A percentile compares a stretch with the other conserved stretches of the same genome.
Evolutionary conservation across 1,140 invertebrate genomes (phyloP).

Genomic region (Aphelenchoides avenae): DNA sequence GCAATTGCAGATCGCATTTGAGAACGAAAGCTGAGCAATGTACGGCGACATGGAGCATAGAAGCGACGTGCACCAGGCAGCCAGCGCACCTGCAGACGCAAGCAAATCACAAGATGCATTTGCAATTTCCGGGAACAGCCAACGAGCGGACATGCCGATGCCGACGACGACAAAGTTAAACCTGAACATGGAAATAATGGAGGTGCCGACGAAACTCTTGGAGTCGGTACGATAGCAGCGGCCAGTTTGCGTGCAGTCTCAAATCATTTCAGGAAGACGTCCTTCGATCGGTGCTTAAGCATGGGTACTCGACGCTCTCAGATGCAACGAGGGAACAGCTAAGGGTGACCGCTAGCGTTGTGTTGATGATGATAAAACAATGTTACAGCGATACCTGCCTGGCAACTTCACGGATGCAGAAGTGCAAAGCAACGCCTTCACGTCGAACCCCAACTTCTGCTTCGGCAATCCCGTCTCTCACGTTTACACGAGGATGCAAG

Average conservation of each 20-base stretch:
- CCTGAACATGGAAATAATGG: constrained; percentile 25
- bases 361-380: constrained; percentile 10
- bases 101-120: no score
- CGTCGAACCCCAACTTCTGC: constrained; percentile 24
- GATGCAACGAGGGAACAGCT: constrained; percentile 21
- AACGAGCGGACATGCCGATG: not conserved
- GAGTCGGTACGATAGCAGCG: constrained; percentile 13
- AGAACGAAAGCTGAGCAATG: no score
- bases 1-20: no score
- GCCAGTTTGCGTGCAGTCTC: constrained; percentile 3
- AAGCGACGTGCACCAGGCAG: no score
- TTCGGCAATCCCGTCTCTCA: constrained; percentile 32
- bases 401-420: constrained; percentile 7
- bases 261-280: constrained; percentile 24
- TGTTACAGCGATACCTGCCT: constrained; percentile 8
- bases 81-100: no score
- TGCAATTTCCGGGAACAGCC: no score
- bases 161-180: constrained; percentile 13
- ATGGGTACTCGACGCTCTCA: constrained; percentile 26
- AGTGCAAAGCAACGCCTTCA: constrained; percentile 19
- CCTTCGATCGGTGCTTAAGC: constrained; percentile 21
- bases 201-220: constrained; percentile 18
- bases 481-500: constrained; percentile 25
- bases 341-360: no score
- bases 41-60: no score